phyloP scores from a whole-genome alignment of 2,888 invertebrate genomes.

The Dione vanillae region DNA sequence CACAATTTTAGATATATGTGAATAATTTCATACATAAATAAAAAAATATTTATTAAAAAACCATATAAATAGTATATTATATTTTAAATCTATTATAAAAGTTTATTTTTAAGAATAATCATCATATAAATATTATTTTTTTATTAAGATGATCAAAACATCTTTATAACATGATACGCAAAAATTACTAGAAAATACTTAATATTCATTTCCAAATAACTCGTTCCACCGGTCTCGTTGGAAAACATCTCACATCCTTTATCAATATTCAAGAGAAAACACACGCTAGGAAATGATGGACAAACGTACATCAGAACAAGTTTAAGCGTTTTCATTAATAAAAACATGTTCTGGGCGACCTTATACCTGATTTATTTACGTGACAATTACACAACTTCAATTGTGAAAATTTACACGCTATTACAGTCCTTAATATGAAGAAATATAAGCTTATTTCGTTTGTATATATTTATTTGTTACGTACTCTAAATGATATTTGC shows the following conservation, averaged over 20 bases:
- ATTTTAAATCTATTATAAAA: too few relatives aligned
- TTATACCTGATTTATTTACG: conserved; percentile 44
- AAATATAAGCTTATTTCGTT: conserved; percentile 3
- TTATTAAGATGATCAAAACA: too few relatives aligned
- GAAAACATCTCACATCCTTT: conserved; percentile 20
- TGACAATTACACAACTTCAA: conserved; percentile 29
- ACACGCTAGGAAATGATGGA: conserved; percentile 48
- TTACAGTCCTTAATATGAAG: conserved; percentile 12
- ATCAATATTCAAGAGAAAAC: conserved; percentile 25
- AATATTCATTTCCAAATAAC: conserved; percentile 3
- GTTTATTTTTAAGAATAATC: too few relatives aligned
- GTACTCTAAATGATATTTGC: conserved; percentile 34
- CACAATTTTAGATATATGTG: not conserved
- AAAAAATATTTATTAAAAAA: too few relatives aligned
- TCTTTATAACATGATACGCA: too few relatives aligned
- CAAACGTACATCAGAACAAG: conserved; percentile 37
- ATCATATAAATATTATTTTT: too few relatives aligned
- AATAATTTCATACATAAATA: too few relatives aligned
- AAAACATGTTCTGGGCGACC: conserved; percentile 47
- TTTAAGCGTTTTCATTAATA: conserved; percentile 46
- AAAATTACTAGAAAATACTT: not conserved
- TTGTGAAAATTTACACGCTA: conserved; percentile 26
- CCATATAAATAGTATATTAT: too few relatives aligned
- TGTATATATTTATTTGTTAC: conserved; percentile 22
- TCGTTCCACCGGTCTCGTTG: conserved; percentile 3